A percentile compares a stretch with the other conserved stretches of the same genome.
These are phyloP conservation scores for Anoura caudifer DNA, from an alignment of 2,113 vertebrate species.

Conservation along the genomic window DNA sequence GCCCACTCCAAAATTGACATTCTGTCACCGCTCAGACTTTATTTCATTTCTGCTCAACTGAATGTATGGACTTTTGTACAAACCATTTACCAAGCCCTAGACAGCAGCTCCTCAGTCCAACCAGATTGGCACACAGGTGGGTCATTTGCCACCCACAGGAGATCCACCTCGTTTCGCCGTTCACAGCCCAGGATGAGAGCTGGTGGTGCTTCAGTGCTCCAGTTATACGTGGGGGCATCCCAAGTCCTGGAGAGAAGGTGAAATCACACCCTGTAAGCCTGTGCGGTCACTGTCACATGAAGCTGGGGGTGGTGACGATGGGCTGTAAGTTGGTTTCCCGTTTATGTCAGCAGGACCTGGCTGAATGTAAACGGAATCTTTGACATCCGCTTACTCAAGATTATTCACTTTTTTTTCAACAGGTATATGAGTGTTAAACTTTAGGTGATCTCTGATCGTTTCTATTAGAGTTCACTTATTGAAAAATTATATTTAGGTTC, in stretches of 20 bases:
- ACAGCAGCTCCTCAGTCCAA: slow-evolving; percentile 40
- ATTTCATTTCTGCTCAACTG: slow-evolving; percentile 70
- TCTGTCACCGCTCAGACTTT: slow-evolving; percentile 67
- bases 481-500: neutral
- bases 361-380: slow-evolving; percentile 66
- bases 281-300: slow-evolving; percentile 46
- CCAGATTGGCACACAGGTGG: neutral
- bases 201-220: slow-evolving; percentile 53
- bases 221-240: slow-evolving; percentile 31
- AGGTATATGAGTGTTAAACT: neutral
- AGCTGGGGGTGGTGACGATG: slow-evolving; percentile 18
- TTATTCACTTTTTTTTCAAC: slow-evolving; percentile 47
- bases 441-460: neutral
- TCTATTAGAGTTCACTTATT: neutral
- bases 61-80: slow-evolving; percentile 76
- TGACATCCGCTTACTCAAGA: slow-evolving; percentile 44
- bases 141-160: neutral
- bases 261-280: slow-evolving; percentile 56
- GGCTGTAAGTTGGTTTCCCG: slow-evolving; percentile 56
- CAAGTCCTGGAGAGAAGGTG: slow-evolving; percentile 37
- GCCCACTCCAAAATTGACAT: slow-evolving; percentile 44
- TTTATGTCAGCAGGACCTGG: slow-evolving; percentile 66
- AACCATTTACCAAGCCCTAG: slow-evolving; percentile 60
- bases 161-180: neutral
- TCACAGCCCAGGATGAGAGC: neutral